Evolutionary conservation across 2,797 vertebrate genomes (phyloP), one percentile per base, ranked within the genome.

Genomic region (Diceros bicornis): DNA sequence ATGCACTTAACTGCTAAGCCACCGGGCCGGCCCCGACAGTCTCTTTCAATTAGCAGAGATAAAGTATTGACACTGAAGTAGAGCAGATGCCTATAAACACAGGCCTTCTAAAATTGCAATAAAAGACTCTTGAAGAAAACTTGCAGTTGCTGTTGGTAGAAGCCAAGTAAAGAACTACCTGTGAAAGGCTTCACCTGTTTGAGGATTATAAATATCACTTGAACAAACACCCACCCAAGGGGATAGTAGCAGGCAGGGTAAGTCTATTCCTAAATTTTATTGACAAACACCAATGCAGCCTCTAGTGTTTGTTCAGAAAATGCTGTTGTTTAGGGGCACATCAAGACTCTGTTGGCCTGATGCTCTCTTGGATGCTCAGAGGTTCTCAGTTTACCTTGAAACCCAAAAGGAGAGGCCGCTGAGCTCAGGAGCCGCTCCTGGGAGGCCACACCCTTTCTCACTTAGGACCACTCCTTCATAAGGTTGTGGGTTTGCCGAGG

Each of bases 41-140:
- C 50, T 91, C 52, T 96, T 87, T 86, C 64, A 68, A 6, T 95
- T 89, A 93, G 61, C 61, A 52, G 37, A 92, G 91, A 82, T n/a
- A 66, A 87, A 90, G 69, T 90, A 81, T 89, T 77, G 94, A 50
- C 57, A 64, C 0, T 21, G 78, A 44, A 79, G 55, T 57, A 50
- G 93, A 82, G 68, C 5, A 3, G 34, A 47, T 91, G 78, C 89
- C 61, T 91, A 4, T 91, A 94, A 85, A 68, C 91, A 89, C 0
- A 82, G 82, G 8, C 32, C 52, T 74, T 74, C 47, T 96, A 0
- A 89, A 92, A 93, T 71, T 59, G 64, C 62, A 74, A 52, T 96
- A 95, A 91, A 52, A 91, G 83, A 86, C 11, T 32, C 44, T 3
- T 71, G 85, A 68, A 77, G 81, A 74, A 86, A 91, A 86, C 68